Conservation (phyloP, 2,797 vertebrate species). For the Phrynocephalus guinanensis region DNA sequence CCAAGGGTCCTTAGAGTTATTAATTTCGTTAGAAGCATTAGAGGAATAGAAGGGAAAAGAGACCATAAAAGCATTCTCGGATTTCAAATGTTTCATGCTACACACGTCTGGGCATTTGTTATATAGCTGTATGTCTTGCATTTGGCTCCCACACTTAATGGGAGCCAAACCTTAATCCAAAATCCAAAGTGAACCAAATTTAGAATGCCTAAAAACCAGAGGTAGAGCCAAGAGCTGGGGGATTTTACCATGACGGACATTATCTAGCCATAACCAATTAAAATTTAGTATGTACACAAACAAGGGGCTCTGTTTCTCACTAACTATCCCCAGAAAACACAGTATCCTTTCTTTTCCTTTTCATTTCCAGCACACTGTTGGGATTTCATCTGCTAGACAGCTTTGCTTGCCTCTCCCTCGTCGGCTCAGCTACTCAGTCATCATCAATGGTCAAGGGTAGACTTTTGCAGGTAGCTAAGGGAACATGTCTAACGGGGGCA, state of each 20-base stretch:
- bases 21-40: conserved; percentile 66
- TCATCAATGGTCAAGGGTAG: not conserved
- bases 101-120: conserved; percentile 37
- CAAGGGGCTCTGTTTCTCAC: not conserved
- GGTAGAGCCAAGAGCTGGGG: not conserved
- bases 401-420: not conserved
- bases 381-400: not conserved
- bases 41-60: conserved; percentile 59
- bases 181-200: conserved; percentile 41
- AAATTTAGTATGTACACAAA: not conserved
- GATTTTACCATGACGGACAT: not conserved
- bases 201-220: conserved; percentile 53
- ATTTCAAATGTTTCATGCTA: conserved; percentile 50
- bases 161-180: conserved; percentile 34
- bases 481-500: too few species aligned
- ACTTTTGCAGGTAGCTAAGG: not conserved
- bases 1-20: conserved; percentile 44
- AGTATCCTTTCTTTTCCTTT: not conserved
- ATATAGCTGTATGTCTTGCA: conserved; percentile 30
- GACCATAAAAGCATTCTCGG: conserved; percentile 64
- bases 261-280: not conserved
- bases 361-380: not conserved
- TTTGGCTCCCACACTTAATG: conserved; percentile 47
- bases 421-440: not conserved
- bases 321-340: not conserved